phyloP scores from a whole-genome alignment of 1,140 invertebrate species.

The Lamellibrachia luymesi region DNA sequence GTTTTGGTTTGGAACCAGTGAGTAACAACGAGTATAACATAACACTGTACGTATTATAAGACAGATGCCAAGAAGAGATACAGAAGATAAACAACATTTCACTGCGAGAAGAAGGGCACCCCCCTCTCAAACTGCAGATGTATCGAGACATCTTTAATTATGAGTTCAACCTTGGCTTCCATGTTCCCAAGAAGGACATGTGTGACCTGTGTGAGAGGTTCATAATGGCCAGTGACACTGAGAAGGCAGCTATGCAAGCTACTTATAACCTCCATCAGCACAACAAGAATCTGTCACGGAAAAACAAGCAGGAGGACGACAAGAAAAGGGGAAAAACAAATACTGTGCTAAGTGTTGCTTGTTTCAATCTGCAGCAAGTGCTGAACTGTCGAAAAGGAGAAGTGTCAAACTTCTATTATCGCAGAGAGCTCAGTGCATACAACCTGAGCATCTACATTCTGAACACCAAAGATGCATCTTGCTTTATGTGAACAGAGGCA shows the following conservation, averaged over 20 bases:
- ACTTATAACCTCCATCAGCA: constrained; percentile 19
- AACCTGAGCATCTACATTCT: constrained; percentile 30
- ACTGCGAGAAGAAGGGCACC: too few species aligned
- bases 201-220: too few species aligned
- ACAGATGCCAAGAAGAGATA: too few species aligned
- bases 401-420: constrained; percentile 26
- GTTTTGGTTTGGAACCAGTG: too few species aligned
- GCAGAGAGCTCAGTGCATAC: constrained; percentile 27
- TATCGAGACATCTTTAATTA: too few species aligned
- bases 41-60: too few species aligned
- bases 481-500: constrained; percentile 29
- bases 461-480: constrained; percentile 22
- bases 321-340: constrained; percentile 21
- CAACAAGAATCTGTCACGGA: constrained; percentile 19
- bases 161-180: too few species aligned
- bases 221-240: constrained; percentile 13
- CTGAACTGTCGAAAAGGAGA: constrained; percentile 20
- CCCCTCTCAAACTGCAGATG: too few species aligned
- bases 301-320: constrained; percentile 26
- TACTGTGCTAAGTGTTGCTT: constrained; percentile 15
- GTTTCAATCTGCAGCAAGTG: constrained; percentile 31
- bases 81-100: too few species aligned
- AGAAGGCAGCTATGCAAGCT: not conserved
- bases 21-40: too few species aligned
- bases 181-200: too few species aligned